Base-by-base conservation (phyloP, 2,888 invertebrate species). In the Syritta pipiens region DNA sequence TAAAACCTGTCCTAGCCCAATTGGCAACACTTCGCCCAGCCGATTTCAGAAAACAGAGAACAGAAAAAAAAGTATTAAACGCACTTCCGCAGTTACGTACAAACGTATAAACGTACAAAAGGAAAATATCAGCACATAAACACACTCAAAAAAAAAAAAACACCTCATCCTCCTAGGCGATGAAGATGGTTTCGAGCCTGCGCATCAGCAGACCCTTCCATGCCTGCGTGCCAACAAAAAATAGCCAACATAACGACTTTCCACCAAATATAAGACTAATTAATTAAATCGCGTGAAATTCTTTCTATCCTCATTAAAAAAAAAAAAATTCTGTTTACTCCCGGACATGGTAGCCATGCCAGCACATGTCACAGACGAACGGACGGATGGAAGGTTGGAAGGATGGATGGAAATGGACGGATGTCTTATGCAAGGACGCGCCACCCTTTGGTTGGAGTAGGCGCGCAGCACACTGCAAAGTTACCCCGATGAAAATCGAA, bases 11-110 rank as follows among this genome's bases (percentile, higher is more conserved):
- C 17, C 14, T 17, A 37, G 3, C 55, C 55, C 28, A 65, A 71
- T 71, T 77, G 77, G 77, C 71, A 77, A 77, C 77, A 77, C 77
- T 65, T 24, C n/a, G 28, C 14, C n/a, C 10, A 22, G 51, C 12
- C 62, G 20, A 28, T 28, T 14, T 20, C 22, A 17, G 22, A 9
- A 30, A n/a, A n/a, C n/a, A n/a, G n/a, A n/a, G n/a, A n/a, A n/a
- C n/a, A 3, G 22, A 42, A 40, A 42, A 49, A 49, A 17, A 30
- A 24, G 24, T 68, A 68, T 4, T 40, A 30, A 59, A 7, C 24
- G 48, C 35, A 26, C 24, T 49, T 17, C 17, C 32, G 20, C 55
- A 57, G 22, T n/a, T 57, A 35, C 67, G 44, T 35, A 67, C n/a
- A 53, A n/a, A 24, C 37, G 53, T 46, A 57, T 17, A 24, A 19